Base-by-base conservation (phyloP, 2,797 vertebrate genomes). In the Enteromius fasciolatus region DNA sequence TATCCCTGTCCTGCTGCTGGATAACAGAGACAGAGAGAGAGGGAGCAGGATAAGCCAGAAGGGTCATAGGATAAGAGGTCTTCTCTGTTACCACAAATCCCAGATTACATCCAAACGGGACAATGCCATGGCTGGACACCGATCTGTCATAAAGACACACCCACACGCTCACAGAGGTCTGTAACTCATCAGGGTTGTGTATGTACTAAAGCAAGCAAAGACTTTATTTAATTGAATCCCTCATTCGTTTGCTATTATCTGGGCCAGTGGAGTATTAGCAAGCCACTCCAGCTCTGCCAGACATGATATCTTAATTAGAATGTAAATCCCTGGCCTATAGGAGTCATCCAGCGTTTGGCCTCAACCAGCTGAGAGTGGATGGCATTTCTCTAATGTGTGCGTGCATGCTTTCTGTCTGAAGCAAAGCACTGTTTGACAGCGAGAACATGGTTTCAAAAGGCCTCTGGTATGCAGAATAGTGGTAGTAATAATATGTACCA, bases 31-130 rank as follows among this genome's bases (percentile, higher is more conserved):
- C 41, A 78, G 20, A 46, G 41, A 75, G 70, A 80, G 83, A 69
- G 70, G n/a, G 63, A 61, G 52, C 74, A 8, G 52, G 73, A 84
- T 70, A 81, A 76, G 14, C 59, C 66, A 66, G 33, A 68, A 80
- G 91, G 92, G 93, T 93, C 92, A 92, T 82, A 84, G 90, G 93
- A 93, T 95, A 94, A 95, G 92, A 94, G 93, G 93, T 94, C 92
- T 94, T 95, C 93, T 95, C 94, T 92, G 91, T 94, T 95, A 95
- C 93, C 92, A 87, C 90, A 94, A 94, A 95, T 94, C 93, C 93
- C 92, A 94, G 94, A 95, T 95, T 94, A 93, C 93, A 93, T 87
- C 84, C 88, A 91, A 88, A 85, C 4, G 64, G 64, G 80, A 82
- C 57, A 82, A 76, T 74, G 77, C 48, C 76, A 69, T 81, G 63